A percentile compares a stretch with the other conserved stretches of the same genome.
These are phyloP conservation scores for Pseudococcus longispinus DNA, from an alignment of 2,888 invertebrate genomes.

Conservation along the genomic window DNA sequence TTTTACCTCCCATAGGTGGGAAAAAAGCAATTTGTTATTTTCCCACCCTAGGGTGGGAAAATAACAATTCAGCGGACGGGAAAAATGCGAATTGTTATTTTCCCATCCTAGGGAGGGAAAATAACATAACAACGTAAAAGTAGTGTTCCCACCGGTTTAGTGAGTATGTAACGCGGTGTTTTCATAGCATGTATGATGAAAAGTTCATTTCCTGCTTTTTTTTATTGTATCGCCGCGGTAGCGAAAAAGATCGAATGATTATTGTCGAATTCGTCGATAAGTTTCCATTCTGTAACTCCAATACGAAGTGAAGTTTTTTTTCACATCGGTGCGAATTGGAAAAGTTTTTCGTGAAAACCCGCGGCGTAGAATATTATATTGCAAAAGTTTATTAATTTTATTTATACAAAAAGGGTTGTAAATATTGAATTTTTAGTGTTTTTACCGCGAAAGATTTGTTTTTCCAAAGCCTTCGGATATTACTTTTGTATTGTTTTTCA, in stretches of 20 bases:
- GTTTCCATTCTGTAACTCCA: background rate
- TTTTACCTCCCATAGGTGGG: too few species aligned
- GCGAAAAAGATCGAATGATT: background rate
- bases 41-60: too few species aligned
- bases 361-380: background rate
- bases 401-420: background rate
- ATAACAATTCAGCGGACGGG: too few species aligned
- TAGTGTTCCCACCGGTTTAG: too few species aligned
- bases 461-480: background rate
- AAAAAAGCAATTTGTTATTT: too few species aligned
- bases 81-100: too few species aligned
- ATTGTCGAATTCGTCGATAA: background rate
- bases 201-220: background rate
- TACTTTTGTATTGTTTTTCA: background rate
- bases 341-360: background rate
- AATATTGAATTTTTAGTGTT: background rate
- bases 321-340: background rate
- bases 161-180: too few species aligned
- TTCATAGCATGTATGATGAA: too few species aligned
- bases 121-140: too few species aligned
- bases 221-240: background rate
- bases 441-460: background rate
- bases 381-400: constrained; percentile 3
- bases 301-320: background rate
- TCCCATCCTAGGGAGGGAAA: too few species aligned